Conservation (phyloP, 2,797 vertebrate genomes). For the Artibeus jamaicensis region DNA sequence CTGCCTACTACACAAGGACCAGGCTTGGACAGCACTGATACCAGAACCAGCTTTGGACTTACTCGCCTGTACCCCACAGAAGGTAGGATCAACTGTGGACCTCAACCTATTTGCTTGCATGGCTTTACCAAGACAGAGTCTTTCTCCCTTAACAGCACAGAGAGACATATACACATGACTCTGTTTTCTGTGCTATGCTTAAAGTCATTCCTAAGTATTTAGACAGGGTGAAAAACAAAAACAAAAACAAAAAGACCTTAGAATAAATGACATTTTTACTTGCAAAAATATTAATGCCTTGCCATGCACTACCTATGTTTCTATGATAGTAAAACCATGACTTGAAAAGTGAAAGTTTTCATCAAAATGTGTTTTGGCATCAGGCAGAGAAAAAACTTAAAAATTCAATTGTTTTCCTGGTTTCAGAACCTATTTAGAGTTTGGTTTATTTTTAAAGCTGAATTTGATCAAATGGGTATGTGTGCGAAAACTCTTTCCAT, state of each 20-base stretch:
- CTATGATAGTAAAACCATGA: background rate
- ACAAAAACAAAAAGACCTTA: background rate
- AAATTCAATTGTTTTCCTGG: slow-evolving; percentile 39
- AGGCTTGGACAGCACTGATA: background rate
- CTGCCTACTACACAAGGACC: background rate
- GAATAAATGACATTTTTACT: background rate
- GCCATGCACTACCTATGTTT: background rate
- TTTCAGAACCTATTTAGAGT: background rate
- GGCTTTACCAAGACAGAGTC: background rate
- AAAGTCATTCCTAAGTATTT: background rate
- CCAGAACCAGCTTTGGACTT: background rate
- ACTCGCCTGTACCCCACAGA: background rate
- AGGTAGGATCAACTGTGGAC: background rate
- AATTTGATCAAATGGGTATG: slow-evolving; percentile 43
- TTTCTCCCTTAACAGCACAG: background rate
- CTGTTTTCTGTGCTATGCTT: background rate
- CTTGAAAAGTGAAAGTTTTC: slow-evolving; percentile 19
- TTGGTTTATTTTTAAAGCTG: slow-evolving; percentile 55
- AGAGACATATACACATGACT: background rate
- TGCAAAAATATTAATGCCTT: background rate
- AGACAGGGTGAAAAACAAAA: background rate
- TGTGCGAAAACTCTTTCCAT: background rate
- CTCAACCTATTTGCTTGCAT: background rate
- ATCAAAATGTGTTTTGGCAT: slow-evolving; percentile 36
- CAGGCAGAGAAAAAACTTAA: background rate